Evolutionary conservation across 2,113 vertebrate genomes (phyloP).

Genomic region (Neofelis nebulosa): DNA sequence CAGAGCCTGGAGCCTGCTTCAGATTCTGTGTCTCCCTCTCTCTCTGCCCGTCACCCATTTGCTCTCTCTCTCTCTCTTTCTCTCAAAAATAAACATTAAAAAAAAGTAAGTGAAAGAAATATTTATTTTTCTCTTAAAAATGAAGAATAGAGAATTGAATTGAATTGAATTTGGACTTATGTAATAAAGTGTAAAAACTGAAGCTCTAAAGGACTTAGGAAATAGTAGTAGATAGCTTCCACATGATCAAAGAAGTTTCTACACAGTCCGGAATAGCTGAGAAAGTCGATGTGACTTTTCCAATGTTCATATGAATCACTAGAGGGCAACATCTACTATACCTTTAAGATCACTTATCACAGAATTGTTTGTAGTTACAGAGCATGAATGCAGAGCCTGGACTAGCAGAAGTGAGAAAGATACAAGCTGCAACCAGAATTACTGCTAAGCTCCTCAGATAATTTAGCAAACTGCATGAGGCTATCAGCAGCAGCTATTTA

Average conservation of each 20-base stretch:
- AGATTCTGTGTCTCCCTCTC: too few species aligned
- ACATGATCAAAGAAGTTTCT: not conserved
- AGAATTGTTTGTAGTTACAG: not conserved
- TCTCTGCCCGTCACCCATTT: too few species aligned
- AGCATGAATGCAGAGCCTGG: not conserved
- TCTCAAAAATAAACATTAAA: too few species aligned
- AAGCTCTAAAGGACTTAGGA: not conserved
- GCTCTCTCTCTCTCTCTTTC: too few species aligned
- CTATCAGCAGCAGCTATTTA: not conserved
- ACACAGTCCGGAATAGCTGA: not conserved
- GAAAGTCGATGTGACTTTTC: not conserved
- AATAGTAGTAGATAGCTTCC: not conserved
- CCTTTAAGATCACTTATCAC: not conserved
- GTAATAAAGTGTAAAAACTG: not conserved
- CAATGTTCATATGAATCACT: conserved; percentile 62
- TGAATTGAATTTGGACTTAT: not conserved
- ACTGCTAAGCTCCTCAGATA: not conserved
- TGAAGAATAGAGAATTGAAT: not conserved
- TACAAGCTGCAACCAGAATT: not conserved
- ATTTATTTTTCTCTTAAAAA: not conserved
- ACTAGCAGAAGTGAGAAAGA: not conserved
- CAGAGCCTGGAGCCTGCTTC: too few species aligned
- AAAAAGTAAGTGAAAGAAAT: not conserved
- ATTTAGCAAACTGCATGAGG: not conserved
- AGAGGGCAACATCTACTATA: conserved; percentile 74